Conservation (phyloP, 2,113 vertebrate genomes). For the Okapia johnstoni region DNA sequence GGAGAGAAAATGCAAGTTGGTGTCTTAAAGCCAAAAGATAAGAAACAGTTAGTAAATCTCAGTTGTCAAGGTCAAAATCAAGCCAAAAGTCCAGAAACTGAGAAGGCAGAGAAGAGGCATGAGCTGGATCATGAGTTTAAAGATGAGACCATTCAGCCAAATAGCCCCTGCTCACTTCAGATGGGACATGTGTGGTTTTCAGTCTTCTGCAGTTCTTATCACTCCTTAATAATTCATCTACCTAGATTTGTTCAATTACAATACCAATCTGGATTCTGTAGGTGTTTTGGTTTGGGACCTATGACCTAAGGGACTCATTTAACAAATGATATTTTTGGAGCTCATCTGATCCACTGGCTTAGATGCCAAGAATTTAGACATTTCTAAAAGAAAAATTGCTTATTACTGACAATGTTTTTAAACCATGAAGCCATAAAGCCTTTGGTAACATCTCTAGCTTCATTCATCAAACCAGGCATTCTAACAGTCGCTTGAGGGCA, state of each 20-base stretch:
- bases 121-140: background rate
- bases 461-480: conserved; percentile 67
- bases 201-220: background rate
- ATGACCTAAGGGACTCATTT: background rate
- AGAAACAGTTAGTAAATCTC: background rate
- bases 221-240: background rate
- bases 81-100: background rate
- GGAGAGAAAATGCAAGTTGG: background rate
- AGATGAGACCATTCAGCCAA: background rate
- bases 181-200: background rate
- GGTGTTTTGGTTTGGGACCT: background rate
- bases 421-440: conserved; percentile 50
- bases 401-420: conserved; percentile 67
- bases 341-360: conserved; percentile 21
- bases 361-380: conserved; percentile 46
- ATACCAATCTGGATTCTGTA: background rate
- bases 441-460: conserved; percentile 56
- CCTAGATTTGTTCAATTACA: background rate
- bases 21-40: background rate
- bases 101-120: background rate
- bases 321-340: conserved; percentile 54
- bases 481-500: conserved; percentile 59
- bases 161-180: background rate
- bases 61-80: background rate
- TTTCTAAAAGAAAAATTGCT: conserved; percentile 63